Conservation (phyloP, 2,888 invertebrate species). For the Halictus quadricinctus region DNA sequence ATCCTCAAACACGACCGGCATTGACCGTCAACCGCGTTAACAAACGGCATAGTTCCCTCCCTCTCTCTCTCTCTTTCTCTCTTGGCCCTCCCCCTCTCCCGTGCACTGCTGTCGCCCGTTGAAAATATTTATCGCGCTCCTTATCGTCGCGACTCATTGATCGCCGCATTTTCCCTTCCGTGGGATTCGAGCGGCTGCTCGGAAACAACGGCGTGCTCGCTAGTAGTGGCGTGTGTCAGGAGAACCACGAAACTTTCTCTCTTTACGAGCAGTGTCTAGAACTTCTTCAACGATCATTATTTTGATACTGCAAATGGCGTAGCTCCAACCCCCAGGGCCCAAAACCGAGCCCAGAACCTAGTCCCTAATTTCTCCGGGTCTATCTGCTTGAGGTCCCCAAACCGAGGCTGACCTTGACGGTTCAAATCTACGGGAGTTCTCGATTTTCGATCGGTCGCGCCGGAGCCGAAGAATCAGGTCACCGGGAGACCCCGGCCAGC, state of each 20-base stretch:
- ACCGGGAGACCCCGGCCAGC: background rate
- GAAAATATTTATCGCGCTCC: background rate
- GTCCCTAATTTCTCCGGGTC: background rate
- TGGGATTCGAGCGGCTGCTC: background rate
- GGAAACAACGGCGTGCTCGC: too few species aligned
- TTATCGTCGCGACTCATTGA: background rate
- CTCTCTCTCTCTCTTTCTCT: background rate
- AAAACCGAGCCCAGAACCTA: background rate
- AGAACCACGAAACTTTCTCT: background rate
- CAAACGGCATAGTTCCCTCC: background rate
- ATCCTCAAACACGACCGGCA: background rate
- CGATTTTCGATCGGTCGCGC: background rate
- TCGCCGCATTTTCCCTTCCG: background rate
- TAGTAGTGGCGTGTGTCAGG: too few species aligned
- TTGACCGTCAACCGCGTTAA: slow-evolving; percentile 5
- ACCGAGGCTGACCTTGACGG: background rate
- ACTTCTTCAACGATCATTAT: background rate
- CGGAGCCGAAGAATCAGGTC: background rate
- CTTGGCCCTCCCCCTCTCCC: too few species aligned
- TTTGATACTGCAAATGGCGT: too few species aligned
- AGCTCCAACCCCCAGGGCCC: too few species aligned
- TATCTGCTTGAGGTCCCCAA: background rate
- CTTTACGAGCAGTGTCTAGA: background rate
- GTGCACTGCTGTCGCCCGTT: background rate
- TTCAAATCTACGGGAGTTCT: background rate